A percentile compares a stretch with the other conserved stretches of the same genome.
Evolutionary conservation across 2,113 vertebrate genomes (phyloP).

Genomic region (Hydropotes inermis): DNA sequence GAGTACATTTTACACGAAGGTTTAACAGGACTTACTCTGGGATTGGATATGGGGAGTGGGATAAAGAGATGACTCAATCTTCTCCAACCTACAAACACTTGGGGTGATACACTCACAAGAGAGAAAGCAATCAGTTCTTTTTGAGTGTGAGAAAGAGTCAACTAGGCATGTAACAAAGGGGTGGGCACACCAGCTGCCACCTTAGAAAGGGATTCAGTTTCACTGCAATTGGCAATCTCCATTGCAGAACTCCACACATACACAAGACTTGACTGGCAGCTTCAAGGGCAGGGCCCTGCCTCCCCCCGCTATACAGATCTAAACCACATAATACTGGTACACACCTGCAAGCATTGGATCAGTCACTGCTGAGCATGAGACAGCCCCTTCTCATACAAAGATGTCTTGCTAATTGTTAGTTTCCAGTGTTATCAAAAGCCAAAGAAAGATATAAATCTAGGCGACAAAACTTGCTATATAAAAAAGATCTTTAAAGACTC

Average conservation of each 20-base stretch:
- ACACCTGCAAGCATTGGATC: background rate
- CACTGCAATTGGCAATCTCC: no score
- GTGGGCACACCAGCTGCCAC: no score
- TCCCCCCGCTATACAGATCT: fast-evolving
- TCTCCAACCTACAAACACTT: background rate
- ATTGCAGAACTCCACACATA: background rate
- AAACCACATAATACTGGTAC: background rate
- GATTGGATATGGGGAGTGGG: background rate
- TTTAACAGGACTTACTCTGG: background rate
- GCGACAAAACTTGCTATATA: background rate
- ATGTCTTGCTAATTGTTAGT: background rate
- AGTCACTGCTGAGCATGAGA: background rate
- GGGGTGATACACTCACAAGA: background rate
- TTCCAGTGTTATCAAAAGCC: background rate
- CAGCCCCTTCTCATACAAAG: background rate
- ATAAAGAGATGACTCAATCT: background rate
- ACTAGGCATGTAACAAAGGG: background rate
- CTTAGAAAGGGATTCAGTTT: background rate
- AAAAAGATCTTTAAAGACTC: background rate
- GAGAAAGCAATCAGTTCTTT: background rate
- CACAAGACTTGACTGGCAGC: background rate
- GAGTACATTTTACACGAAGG: background rate
- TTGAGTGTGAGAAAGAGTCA: background rate
- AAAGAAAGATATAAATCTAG: background rate
- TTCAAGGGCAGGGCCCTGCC: background rate